Percentiles rank a stretch among this genome's conserved stretches.
Evolutionary conservation across 2,113 vertebrate species (phyloP).

Genomic region (Nibea albiflora): DNA sequence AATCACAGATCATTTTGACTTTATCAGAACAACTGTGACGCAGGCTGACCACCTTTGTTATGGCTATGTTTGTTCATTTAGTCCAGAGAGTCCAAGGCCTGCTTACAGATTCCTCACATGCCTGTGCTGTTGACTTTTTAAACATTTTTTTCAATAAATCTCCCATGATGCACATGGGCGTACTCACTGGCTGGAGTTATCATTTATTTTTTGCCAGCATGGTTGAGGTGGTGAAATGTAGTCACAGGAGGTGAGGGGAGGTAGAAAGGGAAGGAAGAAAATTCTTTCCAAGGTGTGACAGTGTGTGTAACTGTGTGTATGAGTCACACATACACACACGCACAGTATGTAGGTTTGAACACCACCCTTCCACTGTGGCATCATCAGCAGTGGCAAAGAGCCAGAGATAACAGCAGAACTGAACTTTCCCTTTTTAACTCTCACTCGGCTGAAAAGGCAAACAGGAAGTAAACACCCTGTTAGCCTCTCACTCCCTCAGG

Average conservation of each 20-base stretch:
- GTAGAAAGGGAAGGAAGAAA: constrained; percentile 39
- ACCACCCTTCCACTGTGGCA: constrained; percentile 29
- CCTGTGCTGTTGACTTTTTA: not conserved
- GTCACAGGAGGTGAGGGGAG: constrained; percentile 41
- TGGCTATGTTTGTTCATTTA: constrained; percentile 22
- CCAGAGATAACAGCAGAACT: constrained; percentile 59
- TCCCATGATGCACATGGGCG: not conserved
- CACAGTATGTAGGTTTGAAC: constrained; percentile 29
- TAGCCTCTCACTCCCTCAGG: not conserved
- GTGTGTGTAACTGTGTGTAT: constrained; percentile 38
- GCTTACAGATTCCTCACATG: constrained; percentile 60
- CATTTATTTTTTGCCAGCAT: constrained; percentile 18
- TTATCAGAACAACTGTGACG: constrained; percentile 50
- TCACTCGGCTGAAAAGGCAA: constrained; percentile 2
- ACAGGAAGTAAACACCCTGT: constrained; percentile 7
- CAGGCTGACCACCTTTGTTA: constrained; percentile 50
- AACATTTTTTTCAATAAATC: not conserved
- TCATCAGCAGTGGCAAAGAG: constrained; percentile 57
- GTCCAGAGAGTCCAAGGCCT: constrained; percentile 35
- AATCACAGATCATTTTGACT: constrained; percentile 11
- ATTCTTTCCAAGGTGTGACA: constrained; percentile 52
- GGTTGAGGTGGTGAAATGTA: constrained; percentile 21
- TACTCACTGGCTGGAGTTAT: not conserved
- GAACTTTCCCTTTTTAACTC: constrained; percentile 42
- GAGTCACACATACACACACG: constrained; percentile 47